Base-by-base conservation (phyloP, 2,113 vertebrate genomes). In the Porphyrio hochstetteri region DNA sequence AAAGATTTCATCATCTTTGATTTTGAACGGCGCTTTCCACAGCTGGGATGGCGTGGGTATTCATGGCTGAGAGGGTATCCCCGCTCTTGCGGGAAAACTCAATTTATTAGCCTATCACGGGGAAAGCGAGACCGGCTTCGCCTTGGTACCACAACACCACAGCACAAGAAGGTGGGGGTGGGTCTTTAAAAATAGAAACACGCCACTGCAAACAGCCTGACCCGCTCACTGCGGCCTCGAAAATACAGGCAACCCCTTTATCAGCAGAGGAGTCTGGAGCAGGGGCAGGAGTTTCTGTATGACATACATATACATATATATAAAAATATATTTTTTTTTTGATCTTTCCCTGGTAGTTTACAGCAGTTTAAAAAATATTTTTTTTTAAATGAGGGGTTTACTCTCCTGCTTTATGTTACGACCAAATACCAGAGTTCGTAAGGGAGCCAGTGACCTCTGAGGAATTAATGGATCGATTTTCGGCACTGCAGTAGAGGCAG, bases 31-130 rank as follows among this genome's bases (percentile, higher is more conserved):
- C 12, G 7, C 83, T 92, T 75, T 75, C 88, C 83, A 72, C 11
- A 64, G 67, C 48, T 92, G 84, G 60, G 56, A 82, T 94, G 82
- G 69, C 85, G 35, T 8, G 50, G 92, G 79, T 94, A 20, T 89
- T 95, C 88, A 92, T 40, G 86, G 83, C 53, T 80, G 85, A 95
- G 80, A 84, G 82, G 65, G 46, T 40, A 77, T n/a, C 86, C 70
- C 77, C 48, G 59, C 24, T 87, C 27, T 52, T 61, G 57, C 19
- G 85, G 78, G 75, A 86, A 91, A 95, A 92, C 35, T 82, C 68
- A 11, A 40, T 93, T 46, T 89, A 76, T 95, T 69, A 59, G n/a
- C 15, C 82, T 65, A 10, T 40, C 67, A 7, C 78, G 18, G 31
- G 68, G 20, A 76, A 74, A 67, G 75, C 4, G 1, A 56, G 63